Evolutionary conservation across 1,140 invertebrate species (phyloP).

Genomic region (Holotrichia oblita): DNA sequence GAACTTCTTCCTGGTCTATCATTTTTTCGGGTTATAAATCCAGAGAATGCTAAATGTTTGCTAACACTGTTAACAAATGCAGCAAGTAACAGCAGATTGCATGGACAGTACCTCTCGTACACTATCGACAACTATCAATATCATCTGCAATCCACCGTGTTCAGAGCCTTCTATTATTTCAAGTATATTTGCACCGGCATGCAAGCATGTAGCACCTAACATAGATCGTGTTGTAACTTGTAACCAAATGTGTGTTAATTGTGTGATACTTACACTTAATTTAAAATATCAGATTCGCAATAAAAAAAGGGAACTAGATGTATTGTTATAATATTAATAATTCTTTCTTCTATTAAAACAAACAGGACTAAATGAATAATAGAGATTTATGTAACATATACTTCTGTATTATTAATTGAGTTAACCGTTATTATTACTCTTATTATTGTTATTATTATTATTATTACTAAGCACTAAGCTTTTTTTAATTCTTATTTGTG

Average conservation of each 20-base stretch:
- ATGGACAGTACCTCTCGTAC: neutral
- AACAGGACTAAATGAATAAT: too few relatives aligned
- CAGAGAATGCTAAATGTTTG: constrained; percentile 45
- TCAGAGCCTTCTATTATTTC: constrained; percentile 6
- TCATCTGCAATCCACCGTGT: constrained; percentile 15
- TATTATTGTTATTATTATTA: constrained; percentile 17
- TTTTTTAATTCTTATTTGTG: constrained; percentile 35
- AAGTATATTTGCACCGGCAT: constrained; percentile 6
- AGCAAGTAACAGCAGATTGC: constrained; percentile 37
- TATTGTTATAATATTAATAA: too few relatives aligned
- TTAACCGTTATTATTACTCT: neutral
- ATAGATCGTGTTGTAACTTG: neutral
- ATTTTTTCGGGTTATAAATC: constrained; percentile 42
- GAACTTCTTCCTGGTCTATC: constrained; percentile 28
- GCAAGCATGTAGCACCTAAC: constrained; percentile 35
- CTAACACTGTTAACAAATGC: constrained; percentile 42
- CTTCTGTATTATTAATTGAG: too few relatives aligned
- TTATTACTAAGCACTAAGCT: constrained; percentile 38
- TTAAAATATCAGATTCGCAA: too few relatives aligned
- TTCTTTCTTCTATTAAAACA: too few relatives aligned
- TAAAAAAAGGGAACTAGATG: too few relatives aligned
- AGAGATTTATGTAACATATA: too few relatives aligned
- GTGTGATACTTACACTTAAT: neutral
- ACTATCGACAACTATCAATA: neutral
- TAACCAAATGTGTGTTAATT: constrained; percentile 22